These are phyloP conservation scores for Ecliptopera silaceata DNA, from an alignment of 2,888 invertebrate genomes.

Conservation along the genomic window DNA sequence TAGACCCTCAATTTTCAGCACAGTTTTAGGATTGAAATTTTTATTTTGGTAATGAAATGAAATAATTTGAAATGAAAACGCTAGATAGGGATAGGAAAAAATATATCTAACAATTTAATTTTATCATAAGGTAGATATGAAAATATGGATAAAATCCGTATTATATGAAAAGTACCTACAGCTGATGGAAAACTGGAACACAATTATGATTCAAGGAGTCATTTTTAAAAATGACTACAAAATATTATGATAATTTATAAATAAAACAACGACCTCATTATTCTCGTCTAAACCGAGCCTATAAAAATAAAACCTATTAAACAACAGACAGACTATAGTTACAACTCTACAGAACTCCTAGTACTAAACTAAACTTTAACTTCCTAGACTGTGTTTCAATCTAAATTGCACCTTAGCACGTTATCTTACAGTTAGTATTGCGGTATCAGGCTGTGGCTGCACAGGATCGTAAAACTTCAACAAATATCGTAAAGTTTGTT, in stretches of 20 bases:
- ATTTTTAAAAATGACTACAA: too few species aligned
- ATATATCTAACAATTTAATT: too few species aligned
- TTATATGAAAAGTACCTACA: too few species aligned
- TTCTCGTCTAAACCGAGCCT: not conserved
- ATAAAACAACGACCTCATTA: not conserved
- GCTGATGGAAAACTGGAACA: too few species aligned
- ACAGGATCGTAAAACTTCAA: slow-evolving; percentile 27
- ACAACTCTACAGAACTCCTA: not conserved
- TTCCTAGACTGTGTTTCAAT: slow-evolving; percentile 13
- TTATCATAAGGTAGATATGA: too few species aligned
- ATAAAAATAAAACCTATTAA: slow-evolving; percentile 5
- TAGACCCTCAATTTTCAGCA: too few species aligned
- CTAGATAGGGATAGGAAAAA: too few species aligned
- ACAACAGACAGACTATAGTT: slow-evolving; percentile 7
- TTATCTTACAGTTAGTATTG: slow-evolving; percentile 45
- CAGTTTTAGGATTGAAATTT: not conserved
- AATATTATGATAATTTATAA: too few species aligned
- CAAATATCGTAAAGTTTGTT: slow-evolving; percentile 24
- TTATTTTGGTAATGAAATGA: too few species aligned
- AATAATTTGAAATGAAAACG: too few species aligned
- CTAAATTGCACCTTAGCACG: slow-evolving; percentile 47
- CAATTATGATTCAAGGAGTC: too few species aligned
- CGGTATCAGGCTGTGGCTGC: slow-evolving; percentile 35
- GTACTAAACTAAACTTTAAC: not conserved
- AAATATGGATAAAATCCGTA: too few species aligned